phyloP scores from a whole-genome alignment of 2,888 invertebrate species.

The Acronicta leporina region DNA sequence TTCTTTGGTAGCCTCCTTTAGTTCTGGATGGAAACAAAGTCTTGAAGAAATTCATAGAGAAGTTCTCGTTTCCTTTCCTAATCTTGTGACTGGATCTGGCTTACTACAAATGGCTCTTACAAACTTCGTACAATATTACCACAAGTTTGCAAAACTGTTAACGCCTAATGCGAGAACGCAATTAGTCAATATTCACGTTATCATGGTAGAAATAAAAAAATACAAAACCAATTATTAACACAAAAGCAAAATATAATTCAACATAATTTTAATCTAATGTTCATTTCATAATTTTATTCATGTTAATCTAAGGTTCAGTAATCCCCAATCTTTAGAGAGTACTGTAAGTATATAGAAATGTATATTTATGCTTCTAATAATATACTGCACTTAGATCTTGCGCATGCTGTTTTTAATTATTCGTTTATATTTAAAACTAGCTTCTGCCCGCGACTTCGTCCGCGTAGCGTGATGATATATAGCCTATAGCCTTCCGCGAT shows the following conservation, averaged over 20 bases:
- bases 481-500: no score
- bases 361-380: not conserved
- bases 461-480: no score
- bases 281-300: not conserved
- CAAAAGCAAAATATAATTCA: not conserved
- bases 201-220: slow-evolving; percentile 99
- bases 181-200: slow-evolving; percentile 98
- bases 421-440: no score
- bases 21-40: slow-evolving; percentile 97
- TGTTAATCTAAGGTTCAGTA: not conserved
- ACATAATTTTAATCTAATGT: not conserved
- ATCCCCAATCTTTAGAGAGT: no score
- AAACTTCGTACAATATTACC: slow-evolving; percentile 99
- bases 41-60: slow-evolving; percentile 98
- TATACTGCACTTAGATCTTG: not conserved
- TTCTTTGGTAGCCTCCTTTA: slow-evolving; percentile 96
- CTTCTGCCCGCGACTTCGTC: no score
- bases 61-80: slow-evolving; percentile 98
- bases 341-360: not conserved
- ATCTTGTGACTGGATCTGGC: slow-evolving; percentile 98
- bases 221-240: slow-evolving; percentile 97
- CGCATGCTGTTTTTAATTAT: not conserved
- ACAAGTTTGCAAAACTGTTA: slow-evolving; percentile 98
- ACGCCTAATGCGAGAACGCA: slow-evolving; percentile 95
- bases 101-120: slow-evolving; percentile 98